Base-by-base conservation (phyloP, 64 coral and sea anemone species). In the Montipora capricornis region DNA sequence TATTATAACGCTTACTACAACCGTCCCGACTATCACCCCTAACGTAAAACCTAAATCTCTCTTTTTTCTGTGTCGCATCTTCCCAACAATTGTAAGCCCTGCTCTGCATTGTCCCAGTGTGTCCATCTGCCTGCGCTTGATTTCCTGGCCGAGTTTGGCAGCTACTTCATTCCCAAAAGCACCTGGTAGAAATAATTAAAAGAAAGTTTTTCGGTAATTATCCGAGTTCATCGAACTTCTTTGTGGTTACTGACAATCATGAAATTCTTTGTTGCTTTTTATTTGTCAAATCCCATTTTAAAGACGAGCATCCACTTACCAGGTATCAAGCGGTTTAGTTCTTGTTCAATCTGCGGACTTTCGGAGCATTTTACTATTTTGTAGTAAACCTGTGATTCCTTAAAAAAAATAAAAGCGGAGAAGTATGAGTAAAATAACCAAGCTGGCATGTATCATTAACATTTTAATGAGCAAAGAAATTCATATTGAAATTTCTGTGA, bases 261-360 rank as follows among this genome's bases (percentile, higher is more conserved):
- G n/a, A 14, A 14, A 5, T 69, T 8, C 67, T 69, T 14, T 69
- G 4, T 69, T 11, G 10, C 67, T 14, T 69, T 69, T 20, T 69
- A 17, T 69, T 8, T 69, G 13, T 69, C 67, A 69, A 20, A 69
- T 4, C n/a, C 13, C 14, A 69, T 37, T 37, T 37, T 37, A 37
- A 37, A 37, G 29, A 37, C 29, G 29, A 37, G 29, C 29, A 37
- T 37, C 4, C 2, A 74, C 24, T 74, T 74, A 74, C 70, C 70
- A 9, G 70, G 26, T 4, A 89, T 6, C 50, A 89, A 77, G 8
- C 5, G 78, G 74, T 78, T 62, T 8, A 89, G 75, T 49, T 89
- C 24, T 76, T 20, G 16, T 44, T 89, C 75, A 66, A 78, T 77
- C 3, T 58, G 74, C 20, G 22, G 74, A 51, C 62, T 14, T 7